Conservation (phyloP, 2,888 invertebrate species). For the Hirtodrosophila duncani region DNA sequence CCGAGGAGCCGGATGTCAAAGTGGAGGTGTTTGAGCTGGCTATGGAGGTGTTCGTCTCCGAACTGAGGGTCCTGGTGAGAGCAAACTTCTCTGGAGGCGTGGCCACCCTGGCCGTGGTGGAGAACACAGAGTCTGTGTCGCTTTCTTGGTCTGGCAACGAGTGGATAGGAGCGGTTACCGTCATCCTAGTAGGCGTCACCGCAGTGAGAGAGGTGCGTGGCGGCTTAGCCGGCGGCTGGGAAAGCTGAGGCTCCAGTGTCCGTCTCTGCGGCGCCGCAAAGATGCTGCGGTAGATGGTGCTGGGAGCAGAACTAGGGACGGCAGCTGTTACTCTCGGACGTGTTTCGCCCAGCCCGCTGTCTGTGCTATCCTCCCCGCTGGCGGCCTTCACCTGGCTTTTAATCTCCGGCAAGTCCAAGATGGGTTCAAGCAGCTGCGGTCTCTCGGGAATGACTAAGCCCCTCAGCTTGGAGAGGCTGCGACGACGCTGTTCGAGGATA, state of each 20-base stretch:
- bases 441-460: constrained; percentile 93
- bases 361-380: constrained; percentile 72
- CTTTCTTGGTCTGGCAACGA: constrained; percentile 72
- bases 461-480: constrained; percentile 89
- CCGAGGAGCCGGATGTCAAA: constrained; percentile 86
- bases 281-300: constrained; percentile 69
- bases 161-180: constrained; percentile 42
- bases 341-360: constrained; percentile 66
- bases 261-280: constrained; percentile 47
- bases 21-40: constrained; percentile 85
- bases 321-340: constrained; percentile 35
- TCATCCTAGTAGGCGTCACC: constrained; percentile 7
- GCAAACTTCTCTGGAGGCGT: constrained; percentile 80
- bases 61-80: constrained; percentile 84
- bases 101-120: constrained; percentile 84
- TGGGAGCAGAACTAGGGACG: background rate
- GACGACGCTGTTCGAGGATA: constrained; percentile 88
- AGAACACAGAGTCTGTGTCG: constrained; percentile 93
- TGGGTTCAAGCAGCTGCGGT: constrained; percentile 80
- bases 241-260: constrained; percentile 55
- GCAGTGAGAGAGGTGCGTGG: constrained; percentile 74
- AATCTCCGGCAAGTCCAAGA: constrained; percentile 89
- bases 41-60: constrained; percentile 85
- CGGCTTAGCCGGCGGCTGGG: constrained; percentile 74
- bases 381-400: constrained; percentile 82